These are phyloP conservation scores for Drosophila novamexicana DNA, from an alignment of 1,140 invertebrate genomes.

Conservation along the genomic window DNA sequence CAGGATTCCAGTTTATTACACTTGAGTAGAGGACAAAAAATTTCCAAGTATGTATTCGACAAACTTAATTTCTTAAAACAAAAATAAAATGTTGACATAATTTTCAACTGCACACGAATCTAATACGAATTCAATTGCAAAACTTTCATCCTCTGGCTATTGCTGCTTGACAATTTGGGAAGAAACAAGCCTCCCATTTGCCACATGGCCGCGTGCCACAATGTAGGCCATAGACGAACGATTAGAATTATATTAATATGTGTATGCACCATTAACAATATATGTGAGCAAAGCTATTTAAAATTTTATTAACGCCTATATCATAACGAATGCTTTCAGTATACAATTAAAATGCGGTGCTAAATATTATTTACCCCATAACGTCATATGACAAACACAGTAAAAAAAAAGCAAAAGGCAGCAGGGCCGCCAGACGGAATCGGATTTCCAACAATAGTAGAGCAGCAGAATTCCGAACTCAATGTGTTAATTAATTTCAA, in stretches of 20 bases:
- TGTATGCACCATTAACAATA: conserved; percentile 25
- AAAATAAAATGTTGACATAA: conserved; percentile 1
- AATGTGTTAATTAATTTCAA: conserved; percentile 79
- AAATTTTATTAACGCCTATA: conserved; percentile 48
- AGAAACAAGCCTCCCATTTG: conserved; percentile 1
- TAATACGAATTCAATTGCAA: background rate
- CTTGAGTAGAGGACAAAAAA: background rate
- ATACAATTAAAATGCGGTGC: conserved; percentile 47
- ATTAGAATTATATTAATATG: conserved; percentile 15
- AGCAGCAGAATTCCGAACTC: conserved; percentile 15
- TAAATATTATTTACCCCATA: conserved; percentile 39
- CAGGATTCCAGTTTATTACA: background rate
- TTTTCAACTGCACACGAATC: conserved; percentile 3
- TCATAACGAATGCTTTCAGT: conserved; percentile 57
- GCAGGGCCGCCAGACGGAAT: conserved; percentile 21
- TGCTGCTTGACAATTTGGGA: background rate
- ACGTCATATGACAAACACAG: conserved; percentile 67
- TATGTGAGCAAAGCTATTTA: conserved; percentile 45
- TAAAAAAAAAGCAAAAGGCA: conserved; percentile 1
- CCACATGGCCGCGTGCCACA: background rate
- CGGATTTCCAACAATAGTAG: conserved; percentile 30
- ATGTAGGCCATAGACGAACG: conserved; percentile 3
- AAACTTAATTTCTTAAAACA: background rate
- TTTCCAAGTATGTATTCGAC: background rate
- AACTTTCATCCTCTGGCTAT: background rate